Evolutionary conservation across 2,888 invertebrate species (phyloP), one percentile per base, ranked within the genome.

Genomic region (Dione juno): DNA sequence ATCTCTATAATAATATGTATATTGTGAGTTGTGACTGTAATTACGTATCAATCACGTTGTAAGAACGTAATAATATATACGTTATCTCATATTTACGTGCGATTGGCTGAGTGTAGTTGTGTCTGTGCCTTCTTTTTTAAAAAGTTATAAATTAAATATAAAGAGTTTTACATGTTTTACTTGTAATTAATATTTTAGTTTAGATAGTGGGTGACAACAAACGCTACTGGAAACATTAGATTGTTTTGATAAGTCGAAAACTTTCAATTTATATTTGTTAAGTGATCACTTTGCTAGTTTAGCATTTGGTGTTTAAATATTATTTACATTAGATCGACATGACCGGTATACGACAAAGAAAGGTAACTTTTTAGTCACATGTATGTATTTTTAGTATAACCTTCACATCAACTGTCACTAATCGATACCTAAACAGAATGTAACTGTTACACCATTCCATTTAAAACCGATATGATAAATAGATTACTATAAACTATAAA

Each of bases 341-440:
- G 88, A 80, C 78, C 75, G 79, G 78, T 67, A 63, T 89, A 70
- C 84, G 89, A 10, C 86, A 86, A 79, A 84, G 89, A 81, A 89
- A 86, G 84, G 88, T 89, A 81, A 80, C 80, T 75, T 70, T 50
- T 45, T 54, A 11, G 52, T 43, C 61, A 65, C 59, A 52, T 52
- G 43, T 66, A 28, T 35, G 40, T 53, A 28, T 67, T 21, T 40
- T 28, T 52, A 21, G 40, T 50, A 59, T 67, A 67, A 67, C 67
- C 67, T 61, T 61, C 28, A 45, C 10, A 45, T 28, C 28, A n/a
- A 45, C 3, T 61, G 61, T 35, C 45, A 35, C 13, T 45, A 7
- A 21, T 41, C 1, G 10, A 45, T 61, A 35, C 21, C 5, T 16
- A 9, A 50, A 6, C 10, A 50, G 5, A 50, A 50, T 28, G 28